These are phyloP conservation scores for Germaria angustata DNA, from an alignment of 2,888 invertebrate genomes.

Conservation along the genomic window DNA sequence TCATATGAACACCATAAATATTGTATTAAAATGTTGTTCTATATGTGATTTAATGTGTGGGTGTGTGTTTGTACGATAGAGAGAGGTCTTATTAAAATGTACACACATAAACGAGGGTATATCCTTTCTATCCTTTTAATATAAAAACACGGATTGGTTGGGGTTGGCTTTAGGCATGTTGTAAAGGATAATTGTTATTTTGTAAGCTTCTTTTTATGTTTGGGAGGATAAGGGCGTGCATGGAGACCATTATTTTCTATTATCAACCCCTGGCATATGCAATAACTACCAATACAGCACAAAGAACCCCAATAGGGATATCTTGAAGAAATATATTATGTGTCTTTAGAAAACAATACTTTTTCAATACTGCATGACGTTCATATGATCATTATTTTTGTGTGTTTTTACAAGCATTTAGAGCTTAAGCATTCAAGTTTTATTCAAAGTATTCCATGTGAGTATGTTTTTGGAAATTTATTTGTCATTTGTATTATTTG, in stretches of 20 bases:
- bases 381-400: not conserved
- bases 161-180: not conserved
- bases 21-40: too few relatives aligned
- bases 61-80: not conserved
- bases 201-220: not conserved
- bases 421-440: not conserved
- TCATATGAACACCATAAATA: not conserved
- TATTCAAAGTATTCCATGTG: not conserved
- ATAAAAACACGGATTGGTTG: not conserved
- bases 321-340: not conserved
- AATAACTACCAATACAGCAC: not conserved
- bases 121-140: not conserved
- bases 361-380: not conserved
- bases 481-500: slow-evolving; percentile 22
- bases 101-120: not conserved
- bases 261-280: slow-evolving; percentile 7
- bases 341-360: not conserved
- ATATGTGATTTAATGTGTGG: not conserved
- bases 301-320: slow-evolving; percentile 5
- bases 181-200: not conserved
- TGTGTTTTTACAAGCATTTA: not conserved
- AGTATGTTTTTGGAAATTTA: not conserved
- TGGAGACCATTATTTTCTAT: slow-evolving; percentile 14
- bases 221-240: not conserved
- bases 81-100: slow-evolving; percentile 25